Base-by-base conservation (phyloP, 2,113 vertebrate genomes). In the Puffinus mauretanicus region DNA sequence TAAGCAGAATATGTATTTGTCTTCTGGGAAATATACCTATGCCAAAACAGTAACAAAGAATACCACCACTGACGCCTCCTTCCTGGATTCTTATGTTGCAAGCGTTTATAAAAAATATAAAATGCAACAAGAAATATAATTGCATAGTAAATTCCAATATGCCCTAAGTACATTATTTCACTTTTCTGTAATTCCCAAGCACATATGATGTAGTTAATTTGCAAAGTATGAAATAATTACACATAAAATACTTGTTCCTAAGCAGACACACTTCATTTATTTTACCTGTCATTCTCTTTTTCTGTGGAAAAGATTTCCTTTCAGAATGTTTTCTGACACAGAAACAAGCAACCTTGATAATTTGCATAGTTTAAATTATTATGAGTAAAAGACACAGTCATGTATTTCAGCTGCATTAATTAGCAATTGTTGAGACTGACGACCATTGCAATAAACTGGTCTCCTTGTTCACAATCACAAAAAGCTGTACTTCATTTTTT, bases 161-260 rank as follows among this genome's bases (percentile, higher is more conserved):
- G 62, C 46, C 76, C 62, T 55, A 83, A 54, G 78, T 90, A 70
- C 26, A 62, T 88, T 76, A 90, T 71, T 66, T 87, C n/a, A 22
- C 34, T 57, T 93, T 92, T 67, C 57, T 93, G 49, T 60, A 88
- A 94, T 91, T 96, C 52, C 80, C 77, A 94, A 72, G 36, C 65
- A 92, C 24, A 86, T 60, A 66, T 49, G 81, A 90, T 75, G 44
- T 29, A 93, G 44, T 93, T 95, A 96, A 92, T 93, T 92, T 90
- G 77, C 73, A 93, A 86, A 29, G 46, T 85, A 87, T 92, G 42
- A 94, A 94, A 95, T 78, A 96, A 88, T 88, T 95, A 91, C 49
- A 61, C 72, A 76, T 78, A 92, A 96, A 94, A 95, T 71, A 96
- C 72, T 93, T 86, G 57, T 49, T 95, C 52, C 65, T 90, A 86